Conservation (phyloP, 2,888 invertebrate species). For the Tenthredo mesomela region DNA sequence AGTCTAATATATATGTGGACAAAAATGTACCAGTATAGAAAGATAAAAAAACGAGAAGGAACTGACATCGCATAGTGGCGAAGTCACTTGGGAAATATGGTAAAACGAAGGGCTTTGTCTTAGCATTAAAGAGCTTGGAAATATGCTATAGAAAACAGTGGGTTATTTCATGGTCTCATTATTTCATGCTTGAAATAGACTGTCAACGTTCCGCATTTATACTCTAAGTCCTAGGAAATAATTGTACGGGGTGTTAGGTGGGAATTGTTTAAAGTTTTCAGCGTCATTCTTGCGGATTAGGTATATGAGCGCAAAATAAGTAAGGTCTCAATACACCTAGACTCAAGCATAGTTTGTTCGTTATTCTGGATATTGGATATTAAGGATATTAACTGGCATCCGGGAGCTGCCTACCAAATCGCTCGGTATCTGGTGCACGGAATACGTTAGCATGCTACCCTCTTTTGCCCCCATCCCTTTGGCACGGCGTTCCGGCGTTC, state of each 20-base stretch:
- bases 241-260: background rate
- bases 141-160: constrained; percentile 12
- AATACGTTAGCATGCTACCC: constrained; percentile 49
- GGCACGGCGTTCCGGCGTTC: background rate
- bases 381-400: constrained; percentile 49
- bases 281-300: background rate
- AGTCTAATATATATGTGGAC: too few relatives aligned
- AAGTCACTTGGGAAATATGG: constrained; percentile 73
- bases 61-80: constrained; percentile 54
- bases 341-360: constrained; percentile 32
- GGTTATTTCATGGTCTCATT: constrained; percentile 26
- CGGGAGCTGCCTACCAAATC: constrained; percentile 47
- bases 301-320: constrained; percentile 1
- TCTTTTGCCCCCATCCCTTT: background rate
- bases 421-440: constrained; percentile 51
- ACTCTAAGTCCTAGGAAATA: background rate
- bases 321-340: constrained; percentile 22
- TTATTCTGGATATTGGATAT: constrained; percentile 52
- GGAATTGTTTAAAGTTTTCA: background rate
- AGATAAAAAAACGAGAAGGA: constrained; percentile 55
- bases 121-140: constrained; percentile 55
- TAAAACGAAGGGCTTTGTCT: constrained; percentile 73
- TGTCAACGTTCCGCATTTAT: background rate
- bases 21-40: constrained; percentile 15
- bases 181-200: constrained; percentile 30